Base-by-base conservation (phyloP, 2,888 invertebrate genomes). In the Euphydryas editha region DNA sequence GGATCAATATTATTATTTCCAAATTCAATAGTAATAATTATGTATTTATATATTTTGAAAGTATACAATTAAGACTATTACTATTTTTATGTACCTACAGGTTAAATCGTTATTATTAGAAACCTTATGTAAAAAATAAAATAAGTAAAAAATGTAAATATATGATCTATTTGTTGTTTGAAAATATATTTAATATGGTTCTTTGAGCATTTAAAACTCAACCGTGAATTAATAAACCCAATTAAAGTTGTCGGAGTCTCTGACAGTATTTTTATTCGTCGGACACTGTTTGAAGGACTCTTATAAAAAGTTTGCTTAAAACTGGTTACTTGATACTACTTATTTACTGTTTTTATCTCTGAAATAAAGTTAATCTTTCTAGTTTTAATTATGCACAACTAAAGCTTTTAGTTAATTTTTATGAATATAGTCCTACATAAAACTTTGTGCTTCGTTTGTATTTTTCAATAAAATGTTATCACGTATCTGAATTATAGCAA, bases 331-430 rank as follows among this genome's bases (percentile, higher is more conserved):
- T 54, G n/a, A n/a, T 6, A 44, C 63, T 66, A 65, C 68, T 68
- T 70, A 65, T 70, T 70, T 68, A 68, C 68, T 55, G 65, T 58
- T 57, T 65, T 60, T 66, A 70, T 65, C 70, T 62, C 58, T 68
- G 65, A 68, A 68, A 66, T 70, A 70, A 58, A 70, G 58, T 68
- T 20, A 62, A 65, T 49, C 51, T 65, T 70, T 65, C 55, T 62
- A 68, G 58, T 63, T 68, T 59, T 59, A 36, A 36, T 54, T 36
- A 54, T 58, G 57, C 59, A 59, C 58, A 59, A 59, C 47, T 54
- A 30, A 20, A 59, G 62, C 58, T 62, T 62, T 62, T 15, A 37
- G 47, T 44, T 51, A 42, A 57, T 65, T 44, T 47, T 65, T 39
- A 30, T 30, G 30, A 30, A 30, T 30, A 30, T 3, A 13, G 55